Evolutionary conservation across 2,113 vertebrate genomes (phyloP).

Genomic region (Todiramphus chloris): DNA sequence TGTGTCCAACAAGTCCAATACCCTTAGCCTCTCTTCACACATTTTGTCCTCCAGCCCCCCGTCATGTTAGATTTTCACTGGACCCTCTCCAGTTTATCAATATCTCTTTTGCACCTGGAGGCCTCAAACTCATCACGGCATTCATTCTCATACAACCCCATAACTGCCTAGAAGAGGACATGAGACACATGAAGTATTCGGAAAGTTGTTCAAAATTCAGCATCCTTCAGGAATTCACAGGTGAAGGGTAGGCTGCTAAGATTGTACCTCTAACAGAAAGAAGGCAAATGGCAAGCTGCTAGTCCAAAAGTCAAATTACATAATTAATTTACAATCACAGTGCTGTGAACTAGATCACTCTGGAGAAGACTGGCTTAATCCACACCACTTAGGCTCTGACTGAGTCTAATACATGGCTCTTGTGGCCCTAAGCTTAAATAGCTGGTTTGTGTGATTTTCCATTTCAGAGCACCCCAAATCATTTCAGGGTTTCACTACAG

Average conservation of each 20-base stretch:
- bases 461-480: background rate
- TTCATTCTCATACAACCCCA: background rate
- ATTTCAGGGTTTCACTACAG: background rate
- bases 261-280: background rate
- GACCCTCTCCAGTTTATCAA: background rate
- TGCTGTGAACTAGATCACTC: background rate
- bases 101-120: background rate
- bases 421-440: background rate
- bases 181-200: background rate
- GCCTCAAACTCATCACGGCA: background rate
- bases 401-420: background rate
- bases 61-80: background rate
- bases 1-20: background rate
- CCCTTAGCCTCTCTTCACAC: background rate
- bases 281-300: background rate
- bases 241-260: background rate
- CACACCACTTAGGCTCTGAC: background rate
- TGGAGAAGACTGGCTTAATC: background rate
- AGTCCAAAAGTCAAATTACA: background rate
- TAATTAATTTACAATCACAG: background rate
- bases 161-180: background rate
- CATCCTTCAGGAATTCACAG: background rate
- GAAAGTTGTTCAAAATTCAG: background rate
- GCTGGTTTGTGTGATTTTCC: background rate
- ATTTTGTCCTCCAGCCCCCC: background rate